These are phyloP conservation scores for Rhodinocichla rosea DNA, from an alignment of 2,113 vertebrate genomes.

Conservation along the genomic window DNA sequence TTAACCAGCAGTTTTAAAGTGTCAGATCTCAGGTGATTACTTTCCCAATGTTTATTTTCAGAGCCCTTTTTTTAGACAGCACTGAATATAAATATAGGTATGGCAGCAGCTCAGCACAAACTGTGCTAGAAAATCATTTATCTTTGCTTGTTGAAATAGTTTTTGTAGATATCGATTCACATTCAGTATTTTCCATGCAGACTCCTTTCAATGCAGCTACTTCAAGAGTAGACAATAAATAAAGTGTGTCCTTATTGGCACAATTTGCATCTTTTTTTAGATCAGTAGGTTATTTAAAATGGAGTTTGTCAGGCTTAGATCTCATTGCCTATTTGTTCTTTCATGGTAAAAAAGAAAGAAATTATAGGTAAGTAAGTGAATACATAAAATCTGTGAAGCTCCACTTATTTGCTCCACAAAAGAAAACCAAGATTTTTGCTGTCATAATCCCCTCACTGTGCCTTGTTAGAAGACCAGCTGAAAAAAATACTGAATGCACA, in stretches of 20 bases:
- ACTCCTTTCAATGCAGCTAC: not conserved
- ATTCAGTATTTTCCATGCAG: not conserved
- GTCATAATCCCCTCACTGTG: not conserved
- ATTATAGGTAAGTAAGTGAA: not conserved
- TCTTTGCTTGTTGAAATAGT: not conserved
- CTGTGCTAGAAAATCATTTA: not conserved
- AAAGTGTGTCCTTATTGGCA: not conserved
- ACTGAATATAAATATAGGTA: not conserved
- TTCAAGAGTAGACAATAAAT: not conserved
- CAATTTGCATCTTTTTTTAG: not conserved
- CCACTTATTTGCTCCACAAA: not conserved
- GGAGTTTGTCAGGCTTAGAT: not conserved
- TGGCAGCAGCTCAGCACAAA: not conserved
- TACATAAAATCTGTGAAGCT: not conserved
- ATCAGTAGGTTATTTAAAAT: not conserved
- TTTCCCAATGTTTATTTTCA: constrained; percentile 2
- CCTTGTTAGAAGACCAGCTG: not conserved
- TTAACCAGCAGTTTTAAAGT: not conserved
- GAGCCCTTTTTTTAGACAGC: not conserved
- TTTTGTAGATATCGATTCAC: not conserved
- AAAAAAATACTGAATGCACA: not conserved
- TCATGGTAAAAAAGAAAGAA: not conserved
- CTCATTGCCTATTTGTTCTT: not conserved
- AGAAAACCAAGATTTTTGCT: not conserved
- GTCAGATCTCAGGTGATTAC: not conserved